Evolutionary conservation across 2,797 vertebrate genomes (phyloP).

Genomic region (Masticophis lateralis): DNA sequence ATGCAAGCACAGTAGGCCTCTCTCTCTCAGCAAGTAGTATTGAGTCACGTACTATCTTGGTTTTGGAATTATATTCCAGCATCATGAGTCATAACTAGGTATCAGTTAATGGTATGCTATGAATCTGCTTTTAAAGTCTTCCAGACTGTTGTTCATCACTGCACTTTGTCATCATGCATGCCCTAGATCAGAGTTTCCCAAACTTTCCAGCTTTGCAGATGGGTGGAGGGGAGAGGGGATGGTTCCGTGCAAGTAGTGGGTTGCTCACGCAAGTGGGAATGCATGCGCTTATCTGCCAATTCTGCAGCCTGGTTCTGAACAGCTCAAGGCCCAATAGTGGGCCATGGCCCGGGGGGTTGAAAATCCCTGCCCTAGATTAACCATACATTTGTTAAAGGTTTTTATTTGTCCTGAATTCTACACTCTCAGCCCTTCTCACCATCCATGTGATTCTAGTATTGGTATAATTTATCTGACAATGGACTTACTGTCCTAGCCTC

Average conservation of each 20-base stretch:
- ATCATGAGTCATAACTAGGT: background rate
- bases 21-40: background rate
- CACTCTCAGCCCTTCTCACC: background rate
- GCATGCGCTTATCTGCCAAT: fast-evolving
- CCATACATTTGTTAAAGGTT: background rate
- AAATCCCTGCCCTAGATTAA: background rate
- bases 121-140: background rate
- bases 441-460: background rate
- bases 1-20: background rate
- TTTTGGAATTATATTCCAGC: background rate
- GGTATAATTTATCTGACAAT: background rate
- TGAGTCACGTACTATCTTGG: background rate
- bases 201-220: background rate
- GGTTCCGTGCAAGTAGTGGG: background rate
- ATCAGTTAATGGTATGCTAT: background rate
- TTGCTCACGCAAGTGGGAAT: background rate
- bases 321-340: background rate
- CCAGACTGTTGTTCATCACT: background rate
- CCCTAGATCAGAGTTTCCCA: background rate
- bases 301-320: fast-evolving
- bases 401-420: background rate
- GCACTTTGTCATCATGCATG: background rate
- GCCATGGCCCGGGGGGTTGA: background rate
- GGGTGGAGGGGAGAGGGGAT: background rate
- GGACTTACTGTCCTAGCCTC: background rate